Percentiles rank a stretch among this genome's conserved stretches.
Evolutionary conservation across 1,140 invertebrate species (phyloP).

Genomic region (Diorhabda sublineata): DNA sequence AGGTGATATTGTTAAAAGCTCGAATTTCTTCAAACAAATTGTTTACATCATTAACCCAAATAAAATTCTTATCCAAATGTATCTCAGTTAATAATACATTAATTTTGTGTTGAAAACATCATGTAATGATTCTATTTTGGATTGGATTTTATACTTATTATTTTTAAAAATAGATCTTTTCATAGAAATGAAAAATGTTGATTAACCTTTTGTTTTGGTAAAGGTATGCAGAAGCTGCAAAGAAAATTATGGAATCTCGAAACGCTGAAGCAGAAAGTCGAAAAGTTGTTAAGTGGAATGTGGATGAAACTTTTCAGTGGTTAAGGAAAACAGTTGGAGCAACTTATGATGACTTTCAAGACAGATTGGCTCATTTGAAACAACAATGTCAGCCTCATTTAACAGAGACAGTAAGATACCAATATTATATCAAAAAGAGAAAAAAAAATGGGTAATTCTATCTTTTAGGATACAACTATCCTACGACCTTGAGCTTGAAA

Average conservation of each 20-base stretch:
- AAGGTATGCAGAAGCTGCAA: constrained; percentile 89
- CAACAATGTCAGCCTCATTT: constrained; percentile 93
- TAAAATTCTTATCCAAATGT: too few relatives aligned
- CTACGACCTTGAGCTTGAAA: too few relatives aligned
- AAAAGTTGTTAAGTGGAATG: constrained; percentile 98
- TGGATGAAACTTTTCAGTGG: constrained; percentile 96
- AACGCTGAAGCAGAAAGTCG: constrained; percentile 89
- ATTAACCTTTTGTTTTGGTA: background rate
- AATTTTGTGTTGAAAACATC: too few relatives aligned
- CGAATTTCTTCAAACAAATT: too few relatives aligned
- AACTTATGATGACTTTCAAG: constrained; percentile 93
- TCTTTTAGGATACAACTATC: too few relatives aligned
- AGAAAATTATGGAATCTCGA: constrained; percentile 92
- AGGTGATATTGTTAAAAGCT: too few relatives aligned
- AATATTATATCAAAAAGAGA: background rate
- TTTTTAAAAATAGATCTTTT: background rate
- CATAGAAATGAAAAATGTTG: background rate
- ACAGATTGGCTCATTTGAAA: constrained; percentile 67
- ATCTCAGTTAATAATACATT: too few relatives aligned
- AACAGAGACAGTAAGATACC: constrained; percentile 68
- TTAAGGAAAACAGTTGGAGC: constrained; percentile 88
- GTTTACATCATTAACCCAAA: too few relatives aligned
- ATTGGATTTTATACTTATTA: too few relatives aligned
- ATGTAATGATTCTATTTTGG: too few relatives aligned
- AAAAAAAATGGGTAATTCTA: too few relatives aligned